These are phyloP conservation scores for Tetrao urogallus DNA, from an alignment of 2,113 vertebrate species.

Conservation along the genomic window DNA sequence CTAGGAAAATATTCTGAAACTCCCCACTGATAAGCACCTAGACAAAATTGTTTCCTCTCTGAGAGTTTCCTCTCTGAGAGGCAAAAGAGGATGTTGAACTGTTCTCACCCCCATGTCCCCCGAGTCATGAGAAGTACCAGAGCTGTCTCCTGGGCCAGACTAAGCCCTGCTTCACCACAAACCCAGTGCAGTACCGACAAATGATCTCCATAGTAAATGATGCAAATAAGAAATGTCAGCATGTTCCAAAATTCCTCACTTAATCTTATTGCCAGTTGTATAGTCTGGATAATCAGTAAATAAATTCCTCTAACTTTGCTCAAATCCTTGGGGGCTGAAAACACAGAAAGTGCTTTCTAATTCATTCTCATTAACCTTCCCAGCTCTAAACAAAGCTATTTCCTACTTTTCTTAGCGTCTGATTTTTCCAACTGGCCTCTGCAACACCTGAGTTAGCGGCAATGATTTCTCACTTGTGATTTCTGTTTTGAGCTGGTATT, in stretches of 20 bases:
- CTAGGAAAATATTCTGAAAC: conserved; percentile 52
- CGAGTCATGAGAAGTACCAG: conserved; percentile 65
- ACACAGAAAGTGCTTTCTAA: conserved; percentile 62
- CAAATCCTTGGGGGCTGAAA: conserved; percentile 35
- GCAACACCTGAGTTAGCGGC: conserved; percentile 62
- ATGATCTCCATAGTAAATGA: conserved; percentile 54
- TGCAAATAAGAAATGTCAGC: conserved; percentile 65
- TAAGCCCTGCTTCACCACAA: conserved; percentile 62
- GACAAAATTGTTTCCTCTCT: conserved; percentile 20
- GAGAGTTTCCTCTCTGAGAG: conserved; percentile 25
- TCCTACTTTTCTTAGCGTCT: neutral
- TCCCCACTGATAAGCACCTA: conserved; percentile 61
- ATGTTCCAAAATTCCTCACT: conserved; percentile 57
- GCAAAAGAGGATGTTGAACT: conserved; percentile 23
- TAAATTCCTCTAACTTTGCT: conserved; percentile 46
- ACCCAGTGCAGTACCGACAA: conserved; percentile 41
- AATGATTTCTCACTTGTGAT: conserved; percentile 63
- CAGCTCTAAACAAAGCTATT: conserved; percentile 55
- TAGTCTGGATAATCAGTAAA: conserved; percentile 69
- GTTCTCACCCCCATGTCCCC: conserved; percentile 51
- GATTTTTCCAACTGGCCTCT: conserved; percentile 52
- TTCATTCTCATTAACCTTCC: conserved; percentile 55
- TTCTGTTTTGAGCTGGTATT: conserved; percentile 51
- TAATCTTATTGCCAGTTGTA: conserved; percentile 69
- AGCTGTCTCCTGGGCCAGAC: conserved; percentile 42